Evolutionary conservation across 2,888 invertebrate genomes (phyloP).

Genomic region (Andrena hattorfiana): DNA sequence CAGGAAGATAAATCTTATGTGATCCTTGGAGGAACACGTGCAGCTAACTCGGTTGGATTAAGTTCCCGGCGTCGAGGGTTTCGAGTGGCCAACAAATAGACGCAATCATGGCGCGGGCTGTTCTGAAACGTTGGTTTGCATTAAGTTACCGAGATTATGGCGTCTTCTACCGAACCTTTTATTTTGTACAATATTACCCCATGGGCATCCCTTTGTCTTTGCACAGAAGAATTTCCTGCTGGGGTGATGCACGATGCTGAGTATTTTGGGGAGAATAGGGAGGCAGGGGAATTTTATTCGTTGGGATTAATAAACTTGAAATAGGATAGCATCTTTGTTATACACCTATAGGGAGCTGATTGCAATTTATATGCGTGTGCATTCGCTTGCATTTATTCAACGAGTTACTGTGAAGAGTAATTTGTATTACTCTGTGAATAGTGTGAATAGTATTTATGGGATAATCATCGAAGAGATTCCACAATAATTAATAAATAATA

Average conservation of each 20-base stretch:
- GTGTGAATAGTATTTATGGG: too few species aligned
- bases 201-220: conserved; percentile 14
- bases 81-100: conserved; percentile 62
- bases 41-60: conserved; percentile 68
- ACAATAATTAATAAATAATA: too few species aligned
- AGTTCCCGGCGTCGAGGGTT: conserved; percentile 55
- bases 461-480: too few species aligned
- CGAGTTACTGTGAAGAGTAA: too few species aligned
- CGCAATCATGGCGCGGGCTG: conserved; percentile 50
- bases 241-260: background rate
- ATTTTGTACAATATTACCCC: conserved; percentile 3
- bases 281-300: background rate
- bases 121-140: conserved; percentile 49
- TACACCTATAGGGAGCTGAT: background rate
- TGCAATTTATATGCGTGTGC: background rate
- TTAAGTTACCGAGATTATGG: conserved; percentile 50
- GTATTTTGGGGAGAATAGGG: background rate
- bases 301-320: background rate
- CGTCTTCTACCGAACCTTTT: background rate
- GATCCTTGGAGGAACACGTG: conserved; percentile 63
- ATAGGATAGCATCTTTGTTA: background rate
- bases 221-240: background rate
- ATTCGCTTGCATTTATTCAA: background rate
- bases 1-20: conserved; percentile 66
- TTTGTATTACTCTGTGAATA: too few species aligned